Conservation (phyloP, 35 echinoderm and acorn worm genomes). For the Heliocidaris erythrogramma region DNA sequence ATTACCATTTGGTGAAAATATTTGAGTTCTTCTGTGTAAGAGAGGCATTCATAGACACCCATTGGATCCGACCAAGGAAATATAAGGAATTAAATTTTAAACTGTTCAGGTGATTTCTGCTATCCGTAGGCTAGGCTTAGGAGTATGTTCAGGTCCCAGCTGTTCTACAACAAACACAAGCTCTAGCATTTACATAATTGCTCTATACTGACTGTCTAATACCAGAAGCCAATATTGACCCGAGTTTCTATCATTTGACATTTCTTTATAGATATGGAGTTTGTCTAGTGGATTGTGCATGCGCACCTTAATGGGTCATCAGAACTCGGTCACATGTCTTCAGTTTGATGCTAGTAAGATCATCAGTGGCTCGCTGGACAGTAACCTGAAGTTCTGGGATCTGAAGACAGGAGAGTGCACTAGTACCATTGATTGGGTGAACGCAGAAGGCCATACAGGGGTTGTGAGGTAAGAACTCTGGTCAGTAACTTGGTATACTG, state of each 20-base stretch:
- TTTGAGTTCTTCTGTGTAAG: no score
- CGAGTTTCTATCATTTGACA: background rate
- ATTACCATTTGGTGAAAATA: no score
- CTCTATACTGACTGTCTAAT: no score
- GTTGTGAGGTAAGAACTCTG: conserved; percentile 81
- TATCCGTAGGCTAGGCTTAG: no score
- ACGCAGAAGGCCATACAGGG: conserved; percentile 94
- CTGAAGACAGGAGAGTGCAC: conserved; percentile 76
- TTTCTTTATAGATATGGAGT: conserved; percentile 76
- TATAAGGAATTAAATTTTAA: no score
- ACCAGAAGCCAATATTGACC: background rate
- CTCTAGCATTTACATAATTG: no score
- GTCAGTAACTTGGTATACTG: no score
- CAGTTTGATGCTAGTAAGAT: conserved; percentile 99
- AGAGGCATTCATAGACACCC: no score
- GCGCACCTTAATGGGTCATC: conserved; percentile 75
- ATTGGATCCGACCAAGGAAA: no score
- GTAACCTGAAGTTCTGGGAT: conserved; percentile 96
- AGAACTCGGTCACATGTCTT: conserved; percentile 91
- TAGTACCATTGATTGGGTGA: conserved; percentile 90
- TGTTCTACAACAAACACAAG: no score
- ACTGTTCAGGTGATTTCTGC: no score
- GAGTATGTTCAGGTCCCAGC: no score
- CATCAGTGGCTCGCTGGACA: conserved; percentile 93
- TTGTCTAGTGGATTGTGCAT: conserved; percentile 62